These are phyloP conservation scores for Urocolius indicus DNA, from an alignment of 2,113 vertebrate species.

Conservation along the genomic window DNA sequence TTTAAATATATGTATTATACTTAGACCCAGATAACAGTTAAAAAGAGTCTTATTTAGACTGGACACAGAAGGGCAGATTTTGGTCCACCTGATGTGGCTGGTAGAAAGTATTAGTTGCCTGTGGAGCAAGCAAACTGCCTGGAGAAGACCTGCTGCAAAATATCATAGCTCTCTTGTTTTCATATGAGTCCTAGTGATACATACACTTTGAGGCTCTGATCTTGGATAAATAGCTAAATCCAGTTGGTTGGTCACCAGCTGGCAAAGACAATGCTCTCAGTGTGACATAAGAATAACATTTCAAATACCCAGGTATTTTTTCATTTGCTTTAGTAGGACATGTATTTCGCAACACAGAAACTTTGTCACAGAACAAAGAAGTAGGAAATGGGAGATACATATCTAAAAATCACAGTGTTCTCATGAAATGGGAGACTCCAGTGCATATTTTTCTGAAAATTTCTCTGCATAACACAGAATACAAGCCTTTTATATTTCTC, in stretches of 20 bases:
- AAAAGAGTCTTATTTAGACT: not conserved
- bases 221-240: not conserved
- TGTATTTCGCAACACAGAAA: not conserved
- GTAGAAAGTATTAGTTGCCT: fast-evolving
- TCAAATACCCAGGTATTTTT: not conserved
- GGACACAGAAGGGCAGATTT: not conserved
- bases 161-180: not conserved
- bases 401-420: not conserved
- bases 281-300: not conserved
- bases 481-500: not conserved
- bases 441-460: not conserved
- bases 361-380: not conserved
- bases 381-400: not conserved
- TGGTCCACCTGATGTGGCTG: not conserved
- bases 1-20: not conserved
- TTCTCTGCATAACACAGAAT: not conserved
- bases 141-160: not conserved
- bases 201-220: not conserved
- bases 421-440: not conserved
- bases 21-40: not conserved
- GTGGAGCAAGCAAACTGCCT: not conserved
- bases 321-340: not conserved
- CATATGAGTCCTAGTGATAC: not conserved
- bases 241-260: not conserved
- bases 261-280: not conserved